Evolutionary conservation across 1,140 invertebrate species (phyloP).

Genomic region (Brachionus rubens): DNA sequence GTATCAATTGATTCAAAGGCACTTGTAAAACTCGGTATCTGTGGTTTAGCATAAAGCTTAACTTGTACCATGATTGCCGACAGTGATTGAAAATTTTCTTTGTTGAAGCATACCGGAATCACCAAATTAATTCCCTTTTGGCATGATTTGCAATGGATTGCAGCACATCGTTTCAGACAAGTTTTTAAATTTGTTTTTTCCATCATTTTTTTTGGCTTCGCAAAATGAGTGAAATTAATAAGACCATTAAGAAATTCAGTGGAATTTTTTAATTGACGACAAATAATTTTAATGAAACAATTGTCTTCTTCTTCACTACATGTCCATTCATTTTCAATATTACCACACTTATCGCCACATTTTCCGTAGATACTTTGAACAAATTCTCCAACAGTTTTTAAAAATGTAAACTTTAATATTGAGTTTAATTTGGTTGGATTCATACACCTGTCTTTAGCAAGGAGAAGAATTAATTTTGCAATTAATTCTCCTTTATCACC

Average conservation of each 20-base stretch:
- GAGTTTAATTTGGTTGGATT: too few species aligned
- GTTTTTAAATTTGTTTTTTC: neutral
- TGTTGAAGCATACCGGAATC: neutral
- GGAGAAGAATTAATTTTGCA: constrained; percentile 17
- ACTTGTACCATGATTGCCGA: constrained; percentile 26
- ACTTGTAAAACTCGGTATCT: neutral
- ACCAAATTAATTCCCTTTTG: constrained; percentile 7
- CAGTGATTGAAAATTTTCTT: neutral
- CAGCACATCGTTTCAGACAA: neutral
- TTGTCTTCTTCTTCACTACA: neutral
- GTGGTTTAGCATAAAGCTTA: neutral
- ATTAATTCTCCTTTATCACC: constrained; percentile 10
- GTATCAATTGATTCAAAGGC: neutral
- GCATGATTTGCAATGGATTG: neutral
- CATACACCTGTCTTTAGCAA: neutral
- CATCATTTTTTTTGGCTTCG: neutral
- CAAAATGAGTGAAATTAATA: constrained; percentile 19
- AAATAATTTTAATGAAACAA: neutral
- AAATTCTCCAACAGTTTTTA: neutral
- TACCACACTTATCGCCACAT: neutral
- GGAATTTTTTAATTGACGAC: constrained; percentile 7
- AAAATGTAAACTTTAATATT: neutral
- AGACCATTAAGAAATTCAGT: neutral
- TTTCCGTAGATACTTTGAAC: neutral
- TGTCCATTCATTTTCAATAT: neutral